Evolutionary conservation across 2,113 vertebrate genomes (phyloP), one percentile per base, ranked within the genome.

Genomic region (Calidris pugnax): DNA sequence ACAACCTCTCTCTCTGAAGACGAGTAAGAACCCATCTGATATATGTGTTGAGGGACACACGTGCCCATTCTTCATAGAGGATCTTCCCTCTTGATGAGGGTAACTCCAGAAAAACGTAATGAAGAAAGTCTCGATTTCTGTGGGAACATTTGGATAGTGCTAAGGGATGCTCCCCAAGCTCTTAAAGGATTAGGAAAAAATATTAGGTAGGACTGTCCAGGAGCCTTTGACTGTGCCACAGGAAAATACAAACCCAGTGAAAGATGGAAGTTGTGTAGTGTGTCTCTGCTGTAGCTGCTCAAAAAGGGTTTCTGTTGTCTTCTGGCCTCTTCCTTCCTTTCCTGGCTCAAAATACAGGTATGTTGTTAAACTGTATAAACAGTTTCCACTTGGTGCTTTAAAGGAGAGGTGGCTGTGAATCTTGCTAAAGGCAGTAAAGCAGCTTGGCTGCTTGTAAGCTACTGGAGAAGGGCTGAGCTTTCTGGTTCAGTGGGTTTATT

Each of bases 401-500:
- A 95, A 85, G 89, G 80, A 80, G 81, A 87, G 55, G 39, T 50
- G 63, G n/a, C 41, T 7, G 78, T 66, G 75, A 59, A 15, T 82
- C 79, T 69, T 74, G 57, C 79, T 55, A 1, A 47, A 63, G 79
- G 66, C 55, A 47, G 35, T 57, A 47, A 84, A 76, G 64, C 68
- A 82, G 39, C 59, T 76, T 83, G 63, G 60, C 72, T 85, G 73
- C 68, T 57, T 50, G 43, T 30, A 51, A 91, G 77, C 69, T 51
- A 3, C 63, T 83, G 73, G n/a, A 55, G 39, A 85, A 81, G 63
- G 67, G 73, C 76, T 81, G 43, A 94, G 83, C 47, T 73, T 87
- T 67, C 55, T 59, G 60, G 22, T 57, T 71, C 56, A 30, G 30
- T 74, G 51, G 60, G 7, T 94, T 96, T 96, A 89, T 93, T 95